phyloP scores from a whole-genome alignment of 2,113 vertebrate genomes.

The Dasyurus viverrinus region DNA sequence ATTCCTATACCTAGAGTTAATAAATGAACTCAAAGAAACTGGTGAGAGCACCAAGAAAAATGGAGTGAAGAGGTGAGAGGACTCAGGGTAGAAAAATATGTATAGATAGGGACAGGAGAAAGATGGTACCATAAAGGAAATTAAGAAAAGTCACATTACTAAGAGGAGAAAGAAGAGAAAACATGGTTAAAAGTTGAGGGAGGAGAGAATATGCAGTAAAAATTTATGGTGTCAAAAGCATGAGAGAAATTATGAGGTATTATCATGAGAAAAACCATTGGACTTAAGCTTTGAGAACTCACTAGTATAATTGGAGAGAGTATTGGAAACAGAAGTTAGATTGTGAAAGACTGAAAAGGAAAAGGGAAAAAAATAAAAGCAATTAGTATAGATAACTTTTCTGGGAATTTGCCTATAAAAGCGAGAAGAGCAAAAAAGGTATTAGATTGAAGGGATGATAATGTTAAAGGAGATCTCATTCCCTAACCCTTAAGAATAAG shows the following conservation, averaged over 20 bases:
- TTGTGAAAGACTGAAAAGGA: not conserved
- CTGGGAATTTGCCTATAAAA: not conserved
- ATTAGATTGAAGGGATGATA: not conserved
- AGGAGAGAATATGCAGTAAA: not conserved
- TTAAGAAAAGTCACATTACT: not conserved
- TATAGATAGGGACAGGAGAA: not conserved
- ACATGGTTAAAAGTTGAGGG: not conserved
- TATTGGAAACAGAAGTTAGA: not conserved
- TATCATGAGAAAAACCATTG: not conserved
- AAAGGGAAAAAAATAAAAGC: not conserved
- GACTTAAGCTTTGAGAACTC: not conserved
- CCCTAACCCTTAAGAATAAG: not conserved
- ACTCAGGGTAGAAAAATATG: not conserved
- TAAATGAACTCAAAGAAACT: not conserved
- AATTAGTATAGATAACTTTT: not conserved
- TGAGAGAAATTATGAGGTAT: not conserved
- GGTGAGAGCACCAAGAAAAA: constrained; percentile 10
- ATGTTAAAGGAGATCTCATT: not conserved
- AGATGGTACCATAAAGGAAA: not conserved
- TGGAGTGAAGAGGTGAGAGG: not conserved
- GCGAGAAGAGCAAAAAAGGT: not conserved
- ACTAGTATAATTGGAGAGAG: not conserved
- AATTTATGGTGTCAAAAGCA: not conserved
- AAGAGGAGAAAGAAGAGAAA: not conserved
- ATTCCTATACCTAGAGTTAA: not conserved